Evolutionary conservation across 53 echinoderm and acorn worm genomes (phyloP).

Genomic region (Paracentrotus lividus): DNA sequence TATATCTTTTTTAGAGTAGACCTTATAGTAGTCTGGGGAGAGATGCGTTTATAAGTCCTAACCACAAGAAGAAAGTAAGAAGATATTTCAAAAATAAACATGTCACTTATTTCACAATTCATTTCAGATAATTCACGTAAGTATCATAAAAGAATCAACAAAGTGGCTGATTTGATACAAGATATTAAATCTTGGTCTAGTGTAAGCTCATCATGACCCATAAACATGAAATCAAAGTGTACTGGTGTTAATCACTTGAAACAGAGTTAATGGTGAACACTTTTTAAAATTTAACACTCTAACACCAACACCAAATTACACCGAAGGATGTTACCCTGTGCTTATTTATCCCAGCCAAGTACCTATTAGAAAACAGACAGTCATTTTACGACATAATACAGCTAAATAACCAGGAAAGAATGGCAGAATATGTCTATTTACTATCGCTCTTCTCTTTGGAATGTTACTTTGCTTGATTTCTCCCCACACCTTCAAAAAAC

Average conservation of each 20-base stretch:
- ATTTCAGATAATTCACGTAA: constrained; percentile 46
- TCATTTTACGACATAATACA: constrained; percentile 22
- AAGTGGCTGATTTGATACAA: not conserved
- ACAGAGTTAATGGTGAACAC: not conserved
- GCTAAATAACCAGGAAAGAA: constrained; percentile 18
- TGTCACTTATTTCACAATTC: constrained; percentile 28
- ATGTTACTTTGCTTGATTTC: constrained; percentile 31
- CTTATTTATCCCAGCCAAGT: not conserved
- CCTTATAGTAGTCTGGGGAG: not conserved
- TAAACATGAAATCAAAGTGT: constrained; percentile 6
- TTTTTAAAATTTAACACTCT: not conserved
- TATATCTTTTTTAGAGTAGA: not conserved
- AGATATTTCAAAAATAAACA: constrained; percentile 13
- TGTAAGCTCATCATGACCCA: not conserved
- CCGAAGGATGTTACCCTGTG: not conserved
- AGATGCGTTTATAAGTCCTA: not conserved
- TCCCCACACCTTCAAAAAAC: not conserved
- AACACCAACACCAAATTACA: not conserved
- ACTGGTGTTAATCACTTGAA: not conserved
- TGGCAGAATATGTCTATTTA: not conserved
- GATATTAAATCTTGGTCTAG: not conserved
- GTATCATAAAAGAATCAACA: not conserved
- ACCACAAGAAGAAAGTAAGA: not conserved
- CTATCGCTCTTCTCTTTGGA: constrained; percentile 29
- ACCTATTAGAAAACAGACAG: not conserved